Percentiles rank a stretch among this genome's conserved stretches.
Conservation (phyloP, 2,888 invertebrate genomes). For the Prosapia bicincta region DNA sequence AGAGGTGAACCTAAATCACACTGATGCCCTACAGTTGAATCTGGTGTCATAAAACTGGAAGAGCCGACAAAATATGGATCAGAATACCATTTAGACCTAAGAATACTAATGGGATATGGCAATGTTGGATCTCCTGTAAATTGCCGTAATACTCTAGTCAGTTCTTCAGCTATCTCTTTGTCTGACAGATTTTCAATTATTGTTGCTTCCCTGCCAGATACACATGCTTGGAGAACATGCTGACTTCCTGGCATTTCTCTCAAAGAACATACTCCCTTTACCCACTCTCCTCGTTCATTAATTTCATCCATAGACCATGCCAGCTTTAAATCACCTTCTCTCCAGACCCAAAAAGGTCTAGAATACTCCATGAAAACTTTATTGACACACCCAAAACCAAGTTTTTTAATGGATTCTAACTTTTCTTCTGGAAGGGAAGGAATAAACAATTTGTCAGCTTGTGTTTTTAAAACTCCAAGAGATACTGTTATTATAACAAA, state of each 20-base stretch:
- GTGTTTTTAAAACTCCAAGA: constrained; percentile 73
- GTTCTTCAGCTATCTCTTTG: constrained; percentile 19
- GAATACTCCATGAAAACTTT: constrained; percentile 75
- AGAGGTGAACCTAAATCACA: constrained; percentile 66
- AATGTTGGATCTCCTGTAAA: constrained; percentile 29
- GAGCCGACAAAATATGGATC: constrained; percentile 43
- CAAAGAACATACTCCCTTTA: constrained; percentile 62
- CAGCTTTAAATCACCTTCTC: constrained; percentile 59
- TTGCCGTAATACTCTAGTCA: constrained; percentile 22
- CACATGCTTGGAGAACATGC: constrained; percentile 66
- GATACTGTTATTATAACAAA: constrained; percentile 76
- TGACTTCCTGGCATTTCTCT: constrained; percentile 69
- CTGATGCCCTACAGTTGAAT: constrained; percentile 57
- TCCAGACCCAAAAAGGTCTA: constrained; percentile 69
- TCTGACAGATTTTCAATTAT: constrained; percentile 17
- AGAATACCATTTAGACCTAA: constrained; percentile 42
- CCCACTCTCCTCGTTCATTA: constrained; percentile 62
- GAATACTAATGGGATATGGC: constrained; percentile 38
- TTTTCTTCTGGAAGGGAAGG: constrained; percentile 68
- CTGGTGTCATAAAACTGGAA: constrained; percentile 40
- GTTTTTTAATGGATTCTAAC: constrained; percentile 58
- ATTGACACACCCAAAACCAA: constrained; percentile 71
- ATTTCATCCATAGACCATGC: constrained; percentile 67
- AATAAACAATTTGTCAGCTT: constrained; percentile 66
- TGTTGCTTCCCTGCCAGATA: constrained; percentile 43